Conservation (phyloP, 1,140 invertebrate genomes). For the Ooceraea biroi region DNA sequence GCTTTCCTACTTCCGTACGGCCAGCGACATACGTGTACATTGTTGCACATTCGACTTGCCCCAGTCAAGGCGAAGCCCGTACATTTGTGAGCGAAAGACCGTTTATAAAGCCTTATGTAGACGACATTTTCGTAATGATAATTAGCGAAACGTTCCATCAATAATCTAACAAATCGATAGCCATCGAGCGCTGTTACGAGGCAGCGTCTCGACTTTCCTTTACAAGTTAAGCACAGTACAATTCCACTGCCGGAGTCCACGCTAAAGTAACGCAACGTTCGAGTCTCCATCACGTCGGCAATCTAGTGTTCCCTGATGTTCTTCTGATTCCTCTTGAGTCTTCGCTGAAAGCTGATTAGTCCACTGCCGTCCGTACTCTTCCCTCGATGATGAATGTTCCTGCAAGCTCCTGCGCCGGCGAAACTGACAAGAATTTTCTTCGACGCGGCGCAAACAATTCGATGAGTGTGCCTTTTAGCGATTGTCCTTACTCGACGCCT, state of each 20-base stretch:
- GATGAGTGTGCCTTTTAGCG: slow-evolving; percentile 2
- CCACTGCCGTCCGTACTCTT: background rate
- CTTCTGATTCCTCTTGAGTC: background rate
- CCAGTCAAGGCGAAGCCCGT: slow-evolving; percentile 24
- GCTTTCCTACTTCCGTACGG: background rate
- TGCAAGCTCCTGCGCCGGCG: slow-evolving; percentile 12
- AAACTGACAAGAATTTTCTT: slow-evolving; percentile 39
- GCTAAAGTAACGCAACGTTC: background rate
- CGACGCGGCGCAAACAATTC: background rate
- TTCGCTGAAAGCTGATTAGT: slow-evolving; percentile 27
- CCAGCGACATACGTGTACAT: slow-evolving; percentile 24
- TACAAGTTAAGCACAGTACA: slow-evolving; percentile 32
- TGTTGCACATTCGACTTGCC: slow-evolving; percentile 41
- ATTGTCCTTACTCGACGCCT: slow-evolving; percentile 32
- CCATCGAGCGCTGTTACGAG: background rate
- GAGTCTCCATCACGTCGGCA: background rate
- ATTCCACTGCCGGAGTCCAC: background rate
- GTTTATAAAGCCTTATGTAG: slow-evolving; percentile 9
- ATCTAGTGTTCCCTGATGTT: background rate
- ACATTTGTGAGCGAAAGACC: slow-evolving; percentile 23
- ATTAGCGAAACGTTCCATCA: background rate
- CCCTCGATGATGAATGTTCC: background rate
- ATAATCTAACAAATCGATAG: background rate
- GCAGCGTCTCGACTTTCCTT: background rate
- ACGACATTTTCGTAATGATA: background rate